Evolutionary conservation across 2,888 invertebrate genomes (phyloP), one percentile per base, ranked within the genome.

Genomic region (Nomada lathburiana): DNA sequence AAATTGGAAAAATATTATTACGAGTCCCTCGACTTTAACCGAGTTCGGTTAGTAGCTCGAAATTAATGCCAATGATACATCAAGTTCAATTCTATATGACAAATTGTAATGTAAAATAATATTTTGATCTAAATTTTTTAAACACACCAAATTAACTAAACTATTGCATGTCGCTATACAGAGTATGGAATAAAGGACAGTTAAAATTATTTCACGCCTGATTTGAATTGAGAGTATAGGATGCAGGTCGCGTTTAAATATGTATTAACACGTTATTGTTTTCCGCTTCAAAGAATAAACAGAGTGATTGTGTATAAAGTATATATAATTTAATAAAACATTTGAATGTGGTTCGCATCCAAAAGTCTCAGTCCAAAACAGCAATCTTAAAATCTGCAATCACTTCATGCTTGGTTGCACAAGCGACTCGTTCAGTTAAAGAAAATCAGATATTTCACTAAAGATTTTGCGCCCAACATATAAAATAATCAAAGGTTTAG

Each of bases 351-450:
- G 53, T 80, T 79, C 52, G 62, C 29, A 55, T 63, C 13, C 42
- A 20, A 7, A n/a, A 72, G n/a, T 80, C 63, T 63, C 52, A 73
- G 10, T 44, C 80, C 42, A 44, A 52, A 78, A 79, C 36, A 44
- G 47, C 67, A 82, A 83, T 50, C 63, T 69, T n/a, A 50, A 53
- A 60, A 64, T 71, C 47, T 80, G 73, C 47, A 83, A 87, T 84
- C 74, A 81, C 83, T 76, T 86, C 76, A 85, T 79, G 68, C 82
- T 79, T 82, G 77, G 73, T 86, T 78, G 71, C 82, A 77, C 84
- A 71, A 78, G 78, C 67, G 77, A 86, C 68, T 84, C 79, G 78
- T 79, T 68, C 59, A 65, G 68, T 74, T 55, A 53, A 26, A 57
- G 36, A 18, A 64, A 65, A 70, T 70, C n/a, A 47, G 52, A 52